Conservation (phyloP, 2,888 invertebrate species). For the Drymonia ruficornis region DNA sequence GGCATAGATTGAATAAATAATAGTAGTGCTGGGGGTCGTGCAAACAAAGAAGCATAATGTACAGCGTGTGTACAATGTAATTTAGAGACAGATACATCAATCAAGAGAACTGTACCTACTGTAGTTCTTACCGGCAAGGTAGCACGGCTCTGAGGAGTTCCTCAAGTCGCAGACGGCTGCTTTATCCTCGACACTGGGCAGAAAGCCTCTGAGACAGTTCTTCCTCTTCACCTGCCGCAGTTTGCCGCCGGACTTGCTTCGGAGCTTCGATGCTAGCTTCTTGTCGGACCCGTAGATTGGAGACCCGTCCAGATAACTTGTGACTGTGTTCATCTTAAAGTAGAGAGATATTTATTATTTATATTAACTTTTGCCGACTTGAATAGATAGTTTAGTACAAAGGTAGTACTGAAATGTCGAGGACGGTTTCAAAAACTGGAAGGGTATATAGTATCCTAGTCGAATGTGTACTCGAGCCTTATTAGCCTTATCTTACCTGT, state of each 20-base stretch:
- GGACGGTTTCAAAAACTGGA: no score
- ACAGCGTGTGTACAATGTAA: neutral
- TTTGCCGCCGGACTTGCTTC: slow-evolving; percentile 70
- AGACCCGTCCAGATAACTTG: slow-evolving; percentile 83
- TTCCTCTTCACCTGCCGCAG: slow-evolving; percentile 62
- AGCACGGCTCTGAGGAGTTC: slow-evolving; percentile 73
- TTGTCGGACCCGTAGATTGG: slow-evolving; percentile 79
- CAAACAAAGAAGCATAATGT: no score
- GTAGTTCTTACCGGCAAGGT: slow-evolving; percentile 65
- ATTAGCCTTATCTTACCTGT: slow-evolving; percentile 63
- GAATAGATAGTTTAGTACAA: no score
- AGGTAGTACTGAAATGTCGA: no score
- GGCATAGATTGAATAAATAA: no score
- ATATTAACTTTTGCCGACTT: neutral
- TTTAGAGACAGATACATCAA: neutral
- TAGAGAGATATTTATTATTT: neutral
- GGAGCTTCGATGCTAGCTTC: slow-evolving; percentile 60
- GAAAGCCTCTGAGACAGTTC: slow-evolving; percentile 58
- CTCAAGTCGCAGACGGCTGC: slow-evolving; percentile 66
- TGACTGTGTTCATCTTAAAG: slow-evolving; percentile 88
- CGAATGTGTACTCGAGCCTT: no score
- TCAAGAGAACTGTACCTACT: neutral
- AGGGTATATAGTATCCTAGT: no score
- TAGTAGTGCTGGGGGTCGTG: no score
- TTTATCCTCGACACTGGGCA: slow-evolving; percentile 73